Evolutionary conservation across 2,113 vertebrate genomes (phyloP).

Genomic region (Sorex araneus): DNA sequence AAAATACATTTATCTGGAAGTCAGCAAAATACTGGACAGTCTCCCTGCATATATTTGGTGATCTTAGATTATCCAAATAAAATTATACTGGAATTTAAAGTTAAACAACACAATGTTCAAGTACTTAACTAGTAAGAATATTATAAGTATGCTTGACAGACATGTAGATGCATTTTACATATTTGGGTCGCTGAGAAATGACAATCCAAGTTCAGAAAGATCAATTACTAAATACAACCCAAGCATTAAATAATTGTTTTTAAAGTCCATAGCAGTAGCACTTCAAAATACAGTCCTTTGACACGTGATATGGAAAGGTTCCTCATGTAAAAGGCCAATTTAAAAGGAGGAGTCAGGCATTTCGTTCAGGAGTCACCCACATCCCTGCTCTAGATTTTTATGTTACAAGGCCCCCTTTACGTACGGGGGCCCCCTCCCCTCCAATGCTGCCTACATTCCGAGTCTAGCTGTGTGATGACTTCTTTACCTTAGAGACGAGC

Average conservation of each 20-base stretch:
- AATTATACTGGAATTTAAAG: constrained; percentile 31
- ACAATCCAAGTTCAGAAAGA: constrained; percentile 42
- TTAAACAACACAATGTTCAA: constrained; percentile 46
- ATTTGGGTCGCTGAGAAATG: background rate
- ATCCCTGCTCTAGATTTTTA: too few relatives aligned
- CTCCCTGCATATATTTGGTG: constrained; percentile 28
- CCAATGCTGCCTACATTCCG: too few relatives aligned
- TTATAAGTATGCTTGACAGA: background rate
- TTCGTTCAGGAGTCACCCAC: too few relatives aligned
- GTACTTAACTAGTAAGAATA: background rate
- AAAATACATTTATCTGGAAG: constrained; percentile 48
- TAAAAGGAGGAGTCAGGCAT: background rate
- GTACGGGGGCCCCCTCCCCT: too few relatives aligned
- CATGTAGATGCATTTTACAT: constrained; percentile 26
- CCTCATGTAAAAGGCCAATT: constrained; percentile 46
- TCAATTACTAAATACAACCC: constrained; percentile 5
- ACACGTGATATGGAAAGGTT: constrained; percentile 20
- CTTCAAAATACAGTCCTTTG: constrained; percentile 27
- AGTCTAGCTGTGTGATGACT: too few relatives aligned
- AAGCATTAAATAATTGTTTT: constrained; percentile 11
- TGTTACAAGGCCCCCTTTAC: too few relatives aligned
- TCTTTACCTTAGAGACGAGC: too few relatives aligned
- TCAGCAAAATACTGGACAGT: constrained; percentile 22
- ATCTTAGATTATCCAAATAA: constrained; percentile 34
- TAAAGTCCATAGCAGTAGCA: background rate